Base-by-base conservation (phyloP, 1,140 invertebrate species). In the Dinothrombium tinctorium region DNA sequence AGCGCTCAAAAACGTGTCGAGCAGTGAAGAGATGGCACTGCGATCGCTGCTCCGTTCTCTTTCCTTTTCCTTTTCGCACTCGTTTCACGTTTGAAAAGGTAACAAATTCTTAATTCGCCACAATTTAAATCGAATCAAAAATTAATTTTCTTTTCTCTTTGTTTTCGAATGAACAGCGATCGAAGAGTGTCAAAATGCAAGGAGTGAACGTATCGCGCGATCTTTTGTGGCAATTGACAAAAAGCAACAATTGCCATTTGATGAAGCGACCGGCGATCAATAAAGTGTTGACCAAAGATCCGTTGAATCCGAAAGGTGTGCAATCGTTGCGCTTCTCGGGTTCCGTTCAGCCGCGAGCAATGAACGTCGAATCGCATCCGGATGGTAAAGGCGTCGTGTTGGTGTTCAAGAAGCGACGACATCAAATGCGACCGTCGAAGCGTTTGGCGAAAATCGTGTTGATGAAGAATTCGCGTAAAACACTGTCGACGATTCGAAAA, bases 271-370 rank as follows among this genome's bases (percentile, higher is more conserved):
- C 79, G 47, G 81, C 82, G 57, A 75, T 86, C 47, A 76, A 71
- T 50, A 84, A 86, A 56, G 79, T 77, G 29, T 89, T 90, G 65
- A 87, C 78, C 54, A 77, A 89, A 78, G 86, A 92, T 60, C 68
- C 81, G 11, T 79, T 79, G 57, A 92, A 94, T 59, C 66, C 92
- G 59, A 81, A 74, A 49, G 82, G 82, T 61, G 63, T 80, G 32
- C 83, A 76, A 58, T 80, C 81, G 29, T 87, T 73, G 65, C 72
- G 80, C 47, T 90, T 82, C 63, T 87, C 77, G 64, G 86, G 86
- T 31, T 55, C 89, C 42, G 69, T 90, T 44, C 81, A 89, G 53
- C 74, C 71, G 49, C 84, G 83, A 58, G 74, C 76, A 24, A 64
- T 92, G 47, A 79, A 76, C 47, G 68, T 92, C 57, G 71, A 80